Base-by-base conservation (phyloP, 2,888 invertebrate species). In the Dynastes maya region DNA sequence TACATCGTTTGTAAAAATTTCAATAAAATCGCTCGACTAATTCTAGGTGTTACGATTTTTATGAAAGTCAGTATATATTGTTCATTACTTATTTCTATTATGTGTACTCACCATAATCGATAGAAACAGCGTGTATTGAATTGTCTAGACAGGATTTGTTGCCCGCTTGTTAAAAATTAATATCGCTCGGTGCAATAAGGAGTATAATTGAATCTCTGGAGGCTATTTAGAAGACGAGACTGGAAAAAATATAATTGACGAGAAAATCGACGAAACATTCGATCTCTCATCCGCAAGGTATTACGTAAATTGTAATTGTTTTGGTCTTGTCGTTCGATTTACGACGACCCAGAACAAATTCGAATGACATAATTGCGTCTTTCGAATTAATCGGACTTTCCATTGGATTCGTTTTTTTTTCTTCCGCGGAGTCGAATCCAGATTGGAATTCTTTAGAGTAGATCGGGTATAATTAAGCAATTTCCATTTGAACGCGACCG, bases 101-200 rank as follows among this genome's bases (percentile, higher is more conserved):
- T 45, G 11, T 45, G 11, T 45, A 11, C 45, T 45, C 11, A 45
- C 45, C 45, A 8, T 8, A 45, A 45, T 45, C 45, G 45, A 45
- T 45, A 45, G 45, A 0, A 45, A 45, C 11, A 2, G 8, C 11
- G 11, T 45, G 45, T 58, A 58, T 58, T 58, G 55, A 58, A 11
- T 45, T 27, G 67, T 67, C 67, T 67, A 67, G 67, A 67, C 67
- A 49, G 45, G 67, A 67, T 67, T 67, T 67, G 45, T 67, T 67
- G 40, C 45, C 49, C 45, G 11, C 11, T 45, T 49, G 16, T 67
- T 67, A n/a, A 45, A 49, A 49, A 67, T 67, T 67, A 67, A 67
- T 67, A 67, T 16, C 32, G 45, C 49, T 67, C 27, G 1, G n/a
- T 3, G 64, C 45, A 67, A 45, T 67, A 67, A 67, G 49, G 22